phyloP scores from a whole-genome alignment of 2,113 vertebrate species.

The Aramus guarauna region DNA sequence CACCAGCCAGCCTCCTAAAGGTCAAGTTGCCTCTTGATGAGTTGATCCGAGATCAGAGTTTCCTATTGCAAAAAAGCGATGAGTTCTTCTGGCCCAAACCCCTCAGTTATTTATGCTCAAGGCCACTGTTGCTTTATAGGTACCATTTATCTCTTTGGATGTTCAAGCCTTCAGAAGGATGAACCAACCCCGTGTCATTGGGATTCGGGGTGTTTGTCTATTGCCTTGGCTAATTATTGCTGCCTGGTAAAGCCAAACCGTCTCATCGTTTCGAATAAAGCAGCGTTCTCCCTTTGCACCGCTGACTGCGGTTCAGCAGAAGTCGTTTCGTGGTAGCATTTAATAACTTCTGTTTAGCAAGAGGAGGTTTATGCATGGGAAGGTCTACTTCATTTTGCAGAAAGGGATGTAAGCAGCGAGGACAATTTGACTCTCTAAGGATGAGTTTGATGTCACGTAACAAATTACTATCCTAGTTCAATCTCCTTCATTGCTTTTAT shows the following conservation, averaged over 20 bases:
- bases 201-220: neutral
- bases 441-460: neutral
- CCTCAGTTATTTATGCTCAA: neutral
- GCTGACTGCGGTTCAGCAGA: neutral
- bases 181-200: neutral
- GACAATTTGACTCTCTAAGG: neutral
- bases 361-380: neutral
- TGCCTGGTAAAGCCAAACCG: neutral
- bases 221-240: neutral
- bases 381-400: neutral
- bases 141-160: neutral
- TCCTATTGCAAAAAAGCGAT: neutral
- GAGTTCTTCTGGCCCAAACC: neutral
- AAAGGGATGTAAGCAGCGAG: neutral
- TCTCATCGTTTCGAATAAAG: neutral
- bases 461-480: neutral
- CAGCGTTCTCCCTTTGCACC: neutral
- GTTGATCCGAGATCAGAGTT: neutral
- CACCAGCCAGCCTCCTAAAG: constrained; percentile 17
- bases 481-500: neutral
- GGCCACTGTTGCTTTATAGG: neutral
- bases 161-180: neutral
- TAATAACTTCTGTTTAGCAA: neutral
- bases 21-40: neutral
- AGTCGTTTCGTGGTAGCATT: neutral